These are phyloP conservation scores for Stigmatopora nigra DNA, from an alignment of 2,113 vertebrate genomes.

Conservation along the genomic window DNA sequence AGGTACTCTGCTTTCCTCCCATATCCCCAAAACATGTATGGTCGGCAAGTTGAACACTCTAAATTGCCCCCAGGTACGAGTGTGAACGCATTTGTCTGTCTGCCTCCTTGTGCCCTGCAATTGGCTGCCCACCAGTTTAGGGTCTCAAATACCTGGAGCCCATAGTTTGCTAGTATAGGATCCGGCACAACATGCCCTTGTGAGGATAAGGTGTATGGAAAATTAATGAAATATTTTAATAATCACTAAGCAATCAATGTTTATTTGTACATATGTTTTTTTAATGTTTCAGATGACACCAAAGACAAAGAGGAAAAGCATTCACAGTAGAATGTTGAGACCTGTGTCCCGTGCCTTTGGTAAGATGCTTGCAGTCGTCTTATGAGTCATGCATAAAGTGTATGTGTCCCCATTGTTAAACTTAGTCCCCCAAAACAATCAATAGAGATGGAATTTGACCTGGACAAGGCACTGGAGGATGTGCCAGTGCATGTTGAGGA, in stretches of 20 bases:
- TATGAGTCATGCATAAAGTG: background rate
- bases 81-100: too few species aligned
- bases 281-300: slow-evolving; percentile 86
- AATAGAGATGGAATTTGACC: slow-evolving; percentile 97
- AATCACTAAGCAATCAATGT: background rate
- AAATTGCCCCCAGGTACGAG: too few species aligned
- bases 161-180: too few species aligned
- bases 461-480: slow-evolving; percentile 92
- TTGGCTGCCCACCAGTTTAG: too few species aligned
- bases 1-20: too few species aligned
- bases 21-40: too few species aligned
- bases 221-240: background rate
- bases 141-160: too few species aligned
- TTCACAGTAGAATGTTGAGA: slow-evolving; percentile 94
- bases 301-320: slow-evolving; percentile 96
- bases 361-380: slow-evolving; percentile 47
- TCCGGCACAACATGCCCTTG: too few species aligned
- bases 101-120: too few species aligned
- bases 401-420: background rate
- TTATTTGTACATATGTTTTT: background rate
- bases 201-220: background rate
- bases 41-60: too few species aligned
- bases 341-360: slow-evolving; percentile 95
- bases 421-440: background rate
- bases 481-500: slow-evolving; percentile 86